Conservation (phyloP, 2,888 invertebrate species). For the Melieria omissa region DNA sequence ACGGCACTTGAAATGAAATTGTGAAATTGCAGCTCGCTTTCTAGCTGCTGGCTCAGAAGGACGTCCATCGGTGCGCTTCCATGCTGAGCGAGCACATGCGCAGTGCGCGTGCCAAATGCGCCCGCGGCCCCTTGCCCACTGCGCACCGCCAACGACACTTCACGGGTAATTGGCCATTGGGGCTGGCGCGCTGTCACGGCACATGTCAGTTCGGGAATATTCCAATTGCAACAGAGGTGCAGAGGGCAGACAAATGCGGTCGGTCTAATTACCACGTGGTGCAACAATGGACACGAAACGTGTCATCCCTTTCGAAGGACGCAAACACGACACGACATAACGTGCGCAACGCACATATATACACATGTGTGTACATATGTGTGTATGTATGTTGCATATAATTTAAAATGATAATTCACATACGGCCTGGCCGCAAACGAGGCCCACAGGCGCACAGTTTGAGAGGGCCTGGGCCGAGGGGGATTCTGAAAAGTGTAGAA, state of each 20-base stretch:
- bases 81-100: background rate
- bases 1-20: slow-evolving; percentile 39
- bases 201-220: slow-evolving; percentile 14
- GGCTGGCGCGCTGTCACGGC: background rate
- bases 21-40: slow-evolving; percentile 28
- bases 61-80: too few relatives aligned
- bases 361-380: background rate
- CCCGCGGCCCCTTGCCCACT: background rate
- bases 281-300: slow-evolving; percentile 15
- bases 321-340: too few relatives aligned
- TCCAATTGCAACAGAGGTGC: slow-evolving; percentile 10
- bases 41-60: background rate
- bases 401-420: too few relatives aligned
- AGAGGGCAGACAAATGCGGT: slow-evolving; percentile 7
- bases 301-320: background rate
- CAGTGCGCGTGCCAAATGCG: background rate
- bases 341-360: background rate
- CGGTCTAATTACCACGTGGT: slow-evolving; percentile 30
- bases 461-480: too few relatives aligned
- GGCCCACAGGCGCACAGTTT: too few relatives aligned
- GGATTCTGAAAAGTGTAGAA: too few relatives aligned
- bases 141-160: background rate
- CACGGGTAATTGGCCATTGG: background rate
- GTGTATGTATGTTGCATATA: background rate
- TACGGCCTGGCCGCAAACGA: too few relatives aligned